Base-by-base conservation (phyloP, 2,888 invertebrate genomes). In the Torymus texanus region DNA sequence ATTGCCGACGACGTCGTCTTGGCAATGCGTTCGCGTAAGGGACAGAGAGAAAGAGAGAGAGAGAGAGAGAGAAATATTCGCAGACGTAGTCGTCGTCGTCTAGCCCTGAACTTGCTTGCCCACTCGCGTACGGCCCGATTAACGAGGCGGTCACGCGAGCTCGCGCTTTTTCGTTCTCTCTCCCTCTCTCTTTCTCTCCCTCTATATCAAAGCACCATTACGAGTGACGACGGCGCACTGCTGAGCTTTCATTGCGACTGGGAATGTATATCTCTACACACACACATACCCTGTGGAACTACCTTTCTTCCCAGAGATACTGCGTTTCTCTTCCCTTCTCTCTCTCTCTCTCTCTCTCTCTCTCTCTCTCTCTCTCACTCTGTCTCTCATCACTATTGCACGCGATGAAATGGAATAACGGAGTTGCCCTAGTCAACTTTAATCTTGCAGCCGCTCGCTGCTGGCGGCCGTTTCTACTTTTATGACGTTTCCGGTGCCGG, bases 391-490 rank as follows among this genome's bases (percentile, higher is more conserved):
- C 84, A 85, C 85, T 87, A 86, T 86, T 86, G 86, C 87, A 87
- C 82, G 83, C 83, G 83, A 82, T 83, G 84, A 86, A 86, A 86
- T 86, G 87, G 86, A 86, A 87, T 86, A 85, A 85, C 80, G 78
- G 84, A 86, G 83, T 83, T 79, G 81, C 75, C 79, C 79, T 76
- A 77, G 82, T 79, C 82, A 84, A 86, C 83, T 85, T 85, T 85
- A 85, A 84, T 85, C 82, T 83, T 82, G 78, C 82, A 61, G 80
- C 41, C 18, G 75, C 71, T 67, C 77, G 41, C 73, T 62, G 75
- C 72, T 65, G 70, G 61, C 51, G 62, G 2, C 61, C 58, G 29
- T 65, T 73, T 78, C 67, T 73, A 66, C 78, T 62, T 78, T 78
- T 78, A 73, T 73, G 67, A 78, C 62, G 73, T 72, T 73, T 73